Conservation (phyloP, 2,113 vertebrate genomes). For the Thamnaconus septentrionalis region DNA sequence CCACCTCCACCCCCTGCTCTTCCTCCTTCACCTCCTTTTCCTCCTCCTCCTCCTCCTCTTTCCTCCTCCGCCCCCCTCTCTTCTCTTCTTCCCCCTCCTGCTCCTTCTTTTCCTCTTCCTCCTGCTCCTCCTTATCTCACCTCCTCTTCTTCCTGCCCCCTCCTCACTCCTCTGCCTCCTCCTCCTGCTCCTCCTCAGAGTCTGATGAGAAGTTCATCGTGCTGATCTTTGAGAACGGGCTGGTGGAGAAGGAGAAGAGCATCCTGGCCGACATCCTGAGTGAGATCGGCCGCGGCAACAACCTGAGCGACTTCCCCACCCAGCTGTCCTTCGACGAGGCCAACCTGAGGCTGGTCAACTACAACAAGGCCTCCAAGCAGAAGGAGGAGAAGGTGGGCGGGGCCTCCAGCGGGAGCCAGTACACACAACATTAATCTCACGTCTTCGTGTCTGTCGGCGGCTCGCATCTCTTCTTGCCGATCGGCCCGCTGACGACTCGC, state of each 20-base stretch:
- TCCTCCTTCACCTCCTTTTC: no score
- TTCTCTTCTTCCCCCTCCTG: neutral
- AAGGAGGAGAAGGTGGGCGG: slow-evolving; percentile 76
- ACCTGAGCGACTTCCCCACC: slow-evolving; percentile 82
- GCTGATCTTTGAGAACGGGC: slow-evolving; percentile 92
- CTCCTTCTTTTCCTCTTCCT: neutral
- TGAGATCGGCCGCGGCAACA: slow-evolving; percentile 85
- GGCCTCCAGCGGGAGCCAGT: neutral
- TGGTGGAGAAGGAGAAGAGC: slow-evolving; percentile 81
- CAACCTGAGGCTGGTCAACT: slow-evolving; percentile 91
- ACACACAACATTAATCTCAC: no score
- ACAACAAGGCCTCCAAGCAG: slow-evolving; percentile 86
- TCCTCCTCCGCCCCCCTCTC: no score
- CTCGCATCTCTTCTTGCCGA: slow-evolving; percentile 10
- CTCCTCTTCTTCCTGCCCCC: no score
- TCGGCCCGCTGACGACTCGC: neutral
- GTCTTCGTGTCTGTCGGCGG: neutral
- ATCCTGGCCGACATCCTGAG: slow-evolving; percentile 91
- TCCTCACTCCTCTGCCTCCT: neutral
- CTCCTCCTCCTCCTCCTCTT: neutral
- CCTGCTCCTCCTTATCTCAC: slow-evolving; percentile 7
- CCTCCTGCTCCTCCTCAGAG: slow-evolving; percentile 66
- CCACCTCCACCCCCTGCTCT: no score
- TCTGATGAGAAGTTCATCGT: slow-evolving; percentile 93
- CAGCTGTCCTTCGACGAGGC: slow-evolving; percentile 93